A percentile compares a stretch with the other conserved stretches of the same genome.
Conservation (phyloP, 2,888 invertebrate genomes). For the Dolomedes plantarius region DNA sequence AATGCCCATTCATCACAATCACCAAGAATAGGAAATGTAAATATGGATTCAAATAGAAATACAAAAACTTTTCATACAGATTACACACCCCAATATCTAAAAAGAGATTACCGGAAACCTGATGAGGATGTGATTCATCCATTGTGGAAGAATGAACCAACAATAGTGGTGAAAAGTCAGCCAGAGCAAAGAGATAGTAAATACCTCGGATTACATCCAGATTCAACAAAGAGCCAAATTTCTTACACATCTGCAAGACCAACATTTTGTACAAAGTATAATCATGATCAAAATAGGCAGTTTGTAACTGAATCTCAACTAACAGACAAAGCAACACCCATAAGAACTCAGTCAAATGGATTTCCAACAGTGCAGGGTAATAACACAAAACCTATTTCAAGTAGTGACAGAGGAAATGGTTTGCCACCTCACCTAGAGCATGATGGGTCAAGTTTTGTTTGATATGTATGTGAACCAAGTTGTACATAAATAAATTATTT, state of each 20-base stretch:
- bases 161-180: neutral
- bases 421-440: conserved; percentile 27
- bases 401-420: conserved; percentile 10
- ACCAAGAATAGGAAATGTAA: neutral
- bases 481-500: conserved; percentile 12
- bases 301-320: neutral
- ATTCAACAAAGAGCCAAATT: conserved; percentile 29
- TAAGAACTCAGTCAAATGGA: conserved; percentile 43
- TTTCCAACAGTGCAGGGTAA: conserved; percentile 14
- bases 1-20: neutral
- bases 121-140: conserved; percentile 3
- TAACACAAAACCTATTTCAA: neutral
- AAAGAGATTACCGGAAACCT: neutral
- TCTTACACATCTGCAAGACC: conserved; percentile 12
- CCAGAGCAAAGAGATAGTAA: conserved; percentile 21
- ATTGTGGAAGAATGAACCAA: conserved; percentile 34
- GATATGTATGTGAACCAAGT: neutral
- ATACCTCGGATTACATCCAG: conserved; percentile 25
- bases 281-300: conserved; percentile 35
- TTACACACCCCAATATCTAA: neutral
- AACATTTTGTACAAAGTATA: conserved; percentile 44
- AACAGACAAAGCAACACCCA: conserved; percentile 22
- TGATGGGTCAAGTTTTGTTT: conserved; percentile 71
- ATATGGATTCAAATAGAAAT: neutral
- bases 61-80: neutral